These are phyloP conservation scores for Ceuthmochares aereus DNA, from an alignment of 2,113 vertebrate genomes.

Conservation along the genomic window DNA sequence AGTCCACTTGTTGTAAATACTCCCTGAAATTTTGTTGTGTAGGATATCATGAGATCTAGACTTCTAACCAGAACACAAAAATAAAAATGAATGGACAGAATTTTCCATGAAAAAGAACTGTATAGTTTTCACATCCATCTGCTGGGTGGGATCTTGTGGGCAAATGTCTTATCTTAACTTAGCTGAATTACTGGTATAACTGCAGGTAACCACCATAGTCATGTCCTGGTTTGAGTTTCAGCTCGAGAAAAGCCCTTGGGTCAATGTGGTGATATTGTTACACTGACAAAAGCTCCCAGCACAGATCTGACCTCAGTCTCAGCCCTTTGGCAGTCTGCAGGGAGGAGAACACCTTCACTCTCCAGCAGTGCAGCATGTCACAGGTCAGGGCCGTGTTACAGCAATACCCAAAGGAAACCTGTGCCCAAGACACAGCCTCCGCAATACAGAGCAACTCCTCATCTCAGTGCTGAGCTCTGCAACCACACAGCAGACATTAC, in stretches of 20 bases:
- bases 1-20: background rate
- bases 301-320: background rate
- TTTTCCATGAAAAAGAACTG: background rate
- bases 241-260: background rate
- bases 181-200: background rate
- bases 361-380: background rate
- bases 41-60: background rate
- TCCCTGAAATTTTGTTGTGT: background rate
- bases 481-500: background rate
- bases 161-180: rapidly evolving
- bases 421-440: background rate
- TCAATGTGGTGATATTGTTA: background rate
- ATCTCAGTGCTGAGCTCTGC: background rate
- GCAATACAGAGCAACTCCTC: background rate
- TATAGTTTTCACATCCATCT: background rate
- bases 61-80: background rate
- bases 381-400: background rate
- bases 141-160: background rate
- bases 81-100: background rate
- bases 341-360: background rate
- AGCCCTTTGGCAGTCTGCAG: background rate
- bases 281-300: background rate
- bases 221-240: background rate
- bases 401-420: background rate
- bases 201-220: rapidly evolving